Evolutionary conservation across 2,888 invertebrate species (phyloP).

Genomic region (Sicus ferrugineus): DNA sequence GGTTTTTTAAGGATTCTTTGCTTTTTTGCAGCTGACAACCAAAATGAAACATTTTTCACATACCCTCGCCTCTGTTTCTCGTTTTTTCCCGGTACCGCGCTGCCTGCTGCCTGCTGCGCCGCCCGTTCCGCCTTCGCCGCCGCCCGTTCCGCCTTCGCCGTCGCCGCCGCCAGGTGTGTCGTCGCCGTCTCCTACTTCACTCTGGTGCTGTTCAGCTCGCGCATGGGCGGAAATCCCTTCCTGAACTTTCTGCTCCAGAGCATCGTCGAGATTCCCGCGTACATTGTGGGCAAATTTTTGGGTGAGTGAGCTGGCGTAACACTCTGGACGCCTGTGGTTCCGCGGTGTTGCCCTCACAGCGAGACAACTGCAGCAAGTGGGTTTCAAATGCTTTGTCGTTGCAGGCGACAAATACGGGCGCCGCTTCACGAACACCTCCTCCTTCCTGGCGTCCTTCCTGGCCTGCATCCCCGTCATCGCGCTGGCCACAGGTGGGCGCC

Average conservation of each 20-base stretch:
- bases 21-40: not conserved
- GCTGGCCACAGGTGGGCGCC: constrained; percentile 59
- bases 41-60: constrained; percentile 20
- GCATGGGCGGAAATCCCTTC: constrained; percentile 71
- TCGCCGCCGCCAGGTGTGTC: constrained; percentile 63
- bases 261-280: constrained; percentile 72
- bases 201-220: constrained; percentile 67
- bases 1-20: not conserved
- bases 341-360: constrained; percentile 5
- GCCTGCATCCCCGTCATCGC: constrained; percentile 64
- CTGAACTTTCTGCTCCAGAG: constrained; percentile 72
- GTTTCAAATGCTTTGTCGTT: constrained; percentile 15
- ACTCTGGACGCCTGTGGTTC: constrained; percentile 17
- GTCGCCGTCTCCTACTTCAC: constrained; percentile 67
- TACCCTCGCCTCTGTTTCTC: not conserved
- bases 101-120: not conserved
- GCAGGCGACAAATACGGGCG: constrained; percentile 67
- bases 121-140: not conserved
- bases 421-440: constrained; percentile 65
- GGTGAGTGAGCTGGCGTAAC: constrained; percentile 51
- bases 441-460: constrained; percentile 63
- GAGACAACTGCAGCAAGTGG: not conserved
- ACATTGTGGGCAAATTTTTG: constrained; percentile 67
- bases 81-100: too few species aligned
- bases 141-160: not conserved